Base-by-base conservation (phyloP, 2,797 vertebrate genomes). In the Nannoperca obscura region DNA sequence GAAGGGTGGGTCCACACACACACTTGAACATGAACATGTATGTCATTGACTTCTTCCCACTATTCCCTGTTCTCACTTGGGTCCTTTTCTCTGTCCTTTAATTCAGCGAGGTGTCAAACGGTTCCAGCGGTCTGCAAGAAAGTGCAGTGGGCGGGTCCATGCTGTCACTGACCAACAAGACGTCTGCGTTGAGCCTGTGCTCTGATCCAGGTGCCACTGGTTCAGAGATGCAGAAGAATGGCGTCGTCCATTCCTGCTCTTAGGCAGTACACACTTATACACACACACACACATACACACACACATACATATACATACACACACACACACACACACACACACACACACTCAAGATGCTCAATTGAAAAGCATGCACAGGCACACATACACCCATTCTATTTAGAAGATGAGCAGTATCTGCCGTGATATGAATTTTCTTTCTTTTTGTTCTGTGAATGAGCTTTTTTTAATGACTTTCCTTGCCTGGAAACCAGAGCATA, bases 381-480 rank as follows among this genome's bases (percentile, higher is more conserved):
- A 94, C 90, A 91, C 91, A 90, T 78, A 91, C 87, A 92, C 85
- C 92, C 78, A 90, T 95, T 95, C 93, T 94, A 95, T 95, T 97
- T 97, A 96, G 97, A 97, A 97, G 94, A 98, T 99, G 97, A 99
- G 98, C 98, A 99, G 98, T 99, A 99, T 99, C 98, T 99, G 98
- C 98, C 97, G 98, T 97, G 96, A 96, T 97, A 98, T 98, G 95
- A 97, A 95, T 97, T 98, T 98, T 97, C 96, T 95, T 95, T 98
- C 96, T 99, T 88, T 99, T 99, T 99, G 98, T 99, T 99, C 98
- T 99, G 97, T 99, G 98, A 99, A 99, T 99, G 97, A 99, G 98
- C 97, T 98, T 99, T 97, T 97, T 97, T 96, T 85, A 93, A 97
- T 96, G 97, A 98, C 96, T 97, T 98, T 95, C 96, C 96, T 98